These are phyloP conservation scores for Rhogogaster chlorosoma DNA, from an alignment of 2,888 invertebrate genomes.

Conservation along the genomic window DNA sequence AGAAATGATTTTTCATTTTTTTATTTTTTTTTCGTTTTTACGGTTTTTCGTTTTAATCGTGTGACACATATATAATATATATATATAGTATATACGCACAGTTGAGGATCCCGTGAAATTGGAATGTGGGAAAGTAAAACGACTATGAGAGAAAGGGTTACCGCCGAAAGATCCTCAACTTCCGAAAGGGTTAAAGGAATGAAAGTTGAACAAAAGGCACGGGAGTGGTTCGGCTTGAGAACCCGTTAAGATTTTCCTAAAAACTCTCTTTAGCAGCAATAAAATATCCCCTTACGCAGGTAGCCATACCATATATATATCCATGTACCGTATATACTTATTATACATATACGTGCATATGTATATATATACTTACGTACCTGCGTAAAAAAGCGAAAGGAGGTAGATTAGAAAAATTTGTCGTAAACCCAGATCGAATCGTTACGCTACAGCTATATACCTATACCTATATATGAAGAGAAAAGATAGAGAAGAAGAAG, in stretches of 20 bases:
- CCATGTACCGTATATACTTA: background rate
- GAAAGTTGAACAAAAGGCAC: constrained; percentile 56
- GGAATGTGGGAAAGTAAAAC: constrained; percentile 46
- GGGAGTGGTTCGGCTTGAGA: constrained; percentile 68
- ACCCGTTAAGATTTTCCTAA: constrained; percentile 68
- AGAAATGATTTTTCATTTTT: background rate
- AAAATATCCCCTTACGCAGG: constrained; percentile 71
- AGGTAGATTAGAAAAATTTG: background rate
- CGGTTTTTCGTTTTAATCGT: background rate
- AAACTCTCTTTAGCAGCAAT: constrained; percentile 67
- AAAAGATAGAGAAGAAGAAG: background rate
- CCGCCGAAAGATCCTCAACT: constrained; percentile 35
- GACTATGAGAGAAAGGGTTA: constrained; percentile 23
- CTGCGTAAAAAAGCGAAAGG: background rate
- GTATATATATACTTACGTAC: background rate
- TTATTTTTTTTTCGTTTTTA: background rate
- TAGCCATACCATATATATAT: constrained; percentile 25
- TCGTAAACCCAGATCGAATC: background rate
- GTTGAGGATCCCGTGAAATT: constrained; percentile 24
- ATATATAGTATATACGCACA: background rate
- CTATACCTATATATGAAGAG: no score
- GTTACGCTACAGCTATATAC: background rate
- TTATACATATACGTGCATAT: background rate
- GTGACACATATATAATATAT: background rate
- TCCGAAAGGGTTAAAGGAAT: constrained; percentile 42